These are phyloP conservation scores for Opisthograptis luteolata DNA, from an alignment of 2,888 invertebrate species.

Conservation along the genomic window DNA sequence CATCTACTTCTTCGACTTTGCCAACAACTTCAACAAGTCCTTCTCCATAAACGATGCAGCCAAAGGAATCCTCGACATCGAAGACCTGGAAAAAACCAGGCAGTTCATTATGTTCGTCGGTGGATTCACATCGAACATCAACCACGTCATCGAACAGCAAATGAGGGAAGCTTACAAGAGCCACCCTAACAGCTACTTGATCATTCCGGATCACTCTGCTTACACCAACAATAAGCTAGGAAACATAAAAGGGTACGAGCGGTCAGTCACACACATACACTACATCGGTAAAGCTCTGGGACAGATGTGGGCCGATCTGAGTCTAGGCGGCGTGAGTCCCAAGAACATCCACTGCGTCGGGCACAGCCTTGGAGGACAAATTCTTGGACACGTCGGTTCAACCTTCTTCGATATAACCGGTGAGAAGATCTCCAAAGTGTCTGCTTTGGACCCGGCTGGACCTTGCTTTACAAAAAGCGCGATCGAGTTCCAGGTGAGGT, in stretches of 20 bases:
- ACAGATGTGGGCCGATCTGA: constrained; percentile 55
- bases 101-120: constrained; percentile 68
- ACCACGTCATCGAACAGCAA: constrained; percentile 63
- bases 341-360: constrained; percentile 70
- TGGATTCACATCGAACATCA: constrained; percentile 70
- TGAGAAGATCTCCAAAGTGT: constrained; percentile 61
- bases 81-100: constrained; percentile 56
- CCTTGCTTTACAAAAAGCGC: constrained; percentile 72
- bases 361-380: constrained; percentile 73
- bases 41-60: constrained; percentile 61
- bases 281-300: constrained; percentile 70
- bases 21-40: constrained; percentile 47
- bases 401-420: constrained; percentile 57
- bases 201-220: constrained; percentile 70
- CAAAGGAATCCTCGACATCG: constrained; percentile 55
- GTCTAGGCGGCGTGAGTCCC: constrained; percentile 56
- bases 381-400: constrained; percentile 65
- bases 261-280: constrained; percentile 69
- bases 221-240: constrained; percentile 70
- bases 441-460: constrained; percentile 75
- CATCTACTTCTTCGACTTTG: constrained; percentile 68
- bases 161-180: constrained; percentile 63
- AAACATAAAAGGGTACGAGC: constrained; percentile 65
- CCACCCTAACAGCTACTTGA: constrained; percentile 67
- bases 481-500: constrained; percentile 74